Percentiles rank a stretch among this genome's conserved stretches.
Evolutionary conservation across 2,888 invertebrate genomes (phyloP).

Genomic region (Drosophila sordidapex): DNA sequence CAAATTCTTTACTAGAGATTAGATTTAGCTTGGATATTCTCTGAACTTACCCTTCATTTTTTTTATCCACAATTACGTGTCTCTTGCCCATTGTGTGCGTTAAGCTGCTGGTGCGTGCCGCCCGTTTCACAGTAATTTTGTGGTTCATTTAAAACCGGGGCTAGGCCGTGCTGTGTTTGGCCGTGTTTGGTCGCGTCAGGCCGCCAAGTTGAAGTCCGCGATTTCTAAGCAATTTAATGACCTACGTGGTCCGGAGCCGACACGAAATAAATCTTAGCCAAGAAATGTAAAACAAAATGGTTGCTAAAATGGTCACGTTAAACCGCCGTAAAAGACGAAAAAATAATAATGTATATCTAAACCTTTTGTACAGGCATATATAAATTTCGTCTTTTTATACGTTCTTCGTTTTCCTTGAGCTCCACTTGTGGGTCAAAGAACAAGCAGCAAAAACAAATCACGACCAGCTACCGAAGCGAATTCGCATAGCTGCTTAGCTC

Average conservation of each 20-base stretch:
- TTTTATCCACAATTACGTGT: not conserved
- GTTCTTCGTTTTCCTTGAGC: conserved; percentile 23
- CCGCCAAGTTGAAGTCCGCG: conserved; percentile 65
- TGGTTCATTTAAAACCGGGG: conserved; percentile 69
- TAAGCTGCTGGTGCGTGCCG: conserved; percentile 57
- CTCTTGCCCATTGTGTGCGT: conserved; percentile 40
- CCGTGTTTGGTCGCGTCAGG: conserved; percentile 11
- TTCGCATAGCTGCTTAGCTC: conserved; percentile 22
- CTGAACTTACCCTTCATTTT: not conserved
- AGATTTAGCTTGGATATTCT: not conserved
- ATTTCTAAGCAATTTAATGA: conserved; percentile 79
- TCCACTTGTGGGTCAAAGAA: conserved; percentile 57
- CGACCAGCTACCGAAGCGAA: conserved; percentile 18
- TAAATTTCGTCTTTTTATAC: conserved; percentile 12
- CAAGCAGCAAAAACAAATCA: conserved; percentile 40
- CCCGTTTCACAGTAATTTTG: conserved; percentile 71
- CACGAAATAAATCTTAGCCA: conserved; percentile 71
- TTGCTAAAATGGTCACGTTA: conserved; percentile 76
- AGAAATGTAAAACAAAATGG: conserved; percentile 68
- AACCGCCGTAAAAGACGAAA: conserved; percentile 61
- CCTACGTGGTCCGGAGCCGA: conserved; percentile 75
- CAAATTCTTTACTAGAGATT: not conserved
- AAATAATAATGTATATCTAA: conserved; percentile 12
- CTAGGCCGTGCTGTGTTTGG: conserved; percentile 16
- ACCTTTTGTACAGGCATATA: conserved; percentile 17